Percentiles rank a stretch among this genome's conserved stretches.
These are phyloP conservation scores for Conus canariensis DNA, from an alignment of 2,888 invertebrate species.

Conservation along the genomic window DNA sequence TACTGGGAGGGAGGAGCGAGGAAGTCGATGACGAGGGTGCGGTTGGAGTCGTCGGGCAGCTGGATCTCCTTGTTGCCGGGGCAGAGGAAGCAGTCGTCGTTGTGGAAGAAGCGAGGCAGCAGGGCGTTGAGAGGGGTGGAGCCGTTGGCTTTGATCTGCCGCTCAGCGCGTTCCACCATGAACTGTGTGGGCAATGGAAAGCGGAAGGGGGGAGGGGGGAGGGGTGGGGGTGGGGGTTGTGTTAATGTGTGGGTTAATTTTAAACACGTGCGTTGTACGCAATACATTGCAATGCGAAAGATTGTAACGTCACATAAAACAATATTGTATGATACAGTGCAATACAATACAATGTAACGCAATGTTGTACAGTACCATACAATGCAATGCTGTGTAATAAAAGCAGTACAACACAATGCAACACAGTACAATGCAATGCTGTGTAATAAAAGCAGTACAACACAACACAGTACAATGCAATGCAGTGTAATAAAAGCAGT, in stretches of 20 bases:
- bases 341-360: no score
- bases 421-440: no score
- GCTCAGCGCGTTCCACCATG: constrained; percentile 54
- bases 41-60: constrained; percentile 48
- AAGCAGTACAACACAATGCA: no score
- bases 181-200: constrained; percentile 45
- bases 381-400: no score
- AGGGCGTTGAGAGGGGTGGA: constrained; percentile 56
- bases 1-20: constrained; percentile 55
- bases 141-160: constrained; percentile 51
- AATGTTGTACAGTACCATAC: no score
- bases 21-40: constrained; percentile 57
- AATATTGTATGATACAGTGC: no score
- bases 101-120: constrained; percentile 54
- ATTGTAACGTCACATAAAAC: no score
- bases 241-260: not conserved
- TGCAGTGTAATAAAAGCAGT: no score
- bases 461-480: no score
- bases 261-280: not conserved
- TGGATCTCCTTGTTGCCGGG: constrained; percentile 52
- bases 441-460: no score
- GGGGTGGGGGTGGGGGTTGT: not conserved
- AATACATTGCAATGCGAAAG: no score
- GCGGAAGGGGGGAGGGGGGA: not conserved
- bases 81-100: constrained; percentile 55